Base-by-base conservation (phyloP, 2,888 invertebrate genomes). In the Polyommatus icarus region DNA sequence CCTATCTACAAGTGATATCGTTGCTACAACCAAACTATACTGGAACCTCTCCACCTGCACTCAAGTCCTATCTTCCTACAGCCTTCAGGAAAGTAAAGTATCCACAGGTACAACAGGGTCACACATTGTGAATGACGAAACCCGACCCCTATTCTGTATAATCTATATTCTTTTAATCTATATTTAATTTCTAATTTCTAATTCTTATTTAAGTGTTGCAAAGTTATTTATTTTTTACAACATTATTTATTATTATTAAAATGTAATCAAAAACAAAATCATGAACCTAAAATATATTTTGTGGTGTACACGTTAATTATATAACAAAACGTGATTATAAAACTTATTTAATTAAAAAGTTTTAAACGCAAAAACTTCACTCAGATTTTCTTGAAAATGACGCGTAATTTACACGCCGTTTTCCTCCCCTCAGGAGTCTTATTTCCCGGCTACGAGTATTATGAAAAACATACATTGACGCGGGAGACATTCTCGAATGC, bases 301-400 rank as follows among this genome's bases (percentile, higher is more conserved):
- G 4, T 61, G 67, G 6, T 67, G 12, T 67, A 32, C 15, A 15
- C 29, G 15, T 29, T 29, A 67, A 32, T 18, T 29, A 6, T 32
- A 67, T 15, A 18, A 67, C 29, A 61, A 67, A 32, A 67, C 32
- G 29, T 67, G 15, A 67, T 67, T 67, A 20, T 67, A 29, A 67
- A 67, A 29, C 29, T 67, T 67, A 67, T 67, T 67, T 67, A 67
- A 67, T 67, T 67, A 67, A 67, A 67, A 67, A 67, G 29, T 29
- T 67, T 29, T 29, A 18, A 32, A 67, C 29, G 67, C 67, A 18
- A 32, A 61, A 67, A 32, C 67, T 67, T 67, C 67, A 67, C 67
- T 67, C 67, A 12, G 24, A 67, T 67, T 32, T 67, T 3, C 29
- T 67, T 32, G 32, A 67, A 67, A 18, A 67, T 67, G 67, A 32